Percentiles rank a stretch among this genome's conserved stretches.
phyloP scores from a whole-genome alignment of 2,888 invertebrate genomes.

The Nomada goodeniana region DNA sequence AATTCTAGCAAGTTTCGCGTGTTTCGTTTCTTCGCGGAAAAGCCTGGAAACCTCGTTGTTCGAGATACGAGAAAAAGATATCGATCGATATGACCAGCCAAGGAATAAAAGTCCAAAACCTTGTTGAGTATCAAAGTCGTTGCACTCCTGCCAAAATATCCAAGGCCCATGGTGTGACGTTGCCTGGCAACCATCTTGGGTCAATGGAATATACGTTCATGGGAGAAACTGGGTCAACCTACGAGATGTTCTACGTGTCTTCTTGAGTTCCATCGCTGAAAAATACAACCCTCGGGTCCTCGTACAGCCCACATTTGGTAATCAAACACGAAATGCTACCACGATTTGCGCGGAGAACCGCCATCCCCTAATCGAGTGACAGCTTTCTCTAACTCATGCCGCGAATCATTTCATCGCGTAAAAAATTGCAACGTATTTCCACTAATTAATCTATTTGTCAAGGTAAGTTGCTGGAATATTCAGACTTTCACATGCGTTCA shows the following conservation, averaged over 20 bases:
- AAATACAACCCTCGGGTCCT: constrained; percentile 7
- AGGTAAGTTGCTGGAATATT: constrained; percentile 25
- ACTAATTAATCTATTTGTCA: not conserved
- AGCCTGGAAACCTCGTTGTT: not conserved
- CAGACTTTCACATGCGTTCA: no score
- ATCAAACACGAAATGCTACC: constrained; percentile 1
- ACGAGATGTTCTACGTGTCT: constrained; percentile 65
- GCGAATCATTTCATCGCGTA: not conserved
- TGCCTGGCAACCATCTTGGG: constrained; percentile 78
- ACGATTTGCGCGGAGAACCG: not conserved
- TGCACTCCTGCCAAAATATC: constrained; percentile 48
- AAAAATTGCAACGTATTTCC: not conserved
- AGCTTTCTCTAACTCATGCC: not conserved
- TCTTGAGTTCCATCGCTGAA: constrained; percentile 49
- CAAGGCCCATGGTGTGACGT: constrained; percentile 72
- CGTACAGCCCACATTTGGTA: not conserved
- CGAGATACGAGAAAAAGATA: not conserved
- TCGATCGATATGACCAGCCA: not conserved
- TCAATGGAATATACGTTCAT: constrained; percentile 77
- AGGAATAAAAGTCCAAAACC: not conserved
- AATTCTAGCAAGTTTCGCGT: not conserved
- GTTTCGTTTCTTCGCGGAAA: not conserved
- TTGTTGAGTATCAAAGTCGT: constrained; percentile 27
- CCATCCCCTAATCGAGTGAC: not conserved
- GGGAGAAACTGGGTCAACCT: constrained; percentile 77